Evolutionary conservation across 2,113 vertebrate genomes (phyloP), one percentile per base, ranked within the genome.

Genomic region (Tretioscincus oriximinensis): DNA sequence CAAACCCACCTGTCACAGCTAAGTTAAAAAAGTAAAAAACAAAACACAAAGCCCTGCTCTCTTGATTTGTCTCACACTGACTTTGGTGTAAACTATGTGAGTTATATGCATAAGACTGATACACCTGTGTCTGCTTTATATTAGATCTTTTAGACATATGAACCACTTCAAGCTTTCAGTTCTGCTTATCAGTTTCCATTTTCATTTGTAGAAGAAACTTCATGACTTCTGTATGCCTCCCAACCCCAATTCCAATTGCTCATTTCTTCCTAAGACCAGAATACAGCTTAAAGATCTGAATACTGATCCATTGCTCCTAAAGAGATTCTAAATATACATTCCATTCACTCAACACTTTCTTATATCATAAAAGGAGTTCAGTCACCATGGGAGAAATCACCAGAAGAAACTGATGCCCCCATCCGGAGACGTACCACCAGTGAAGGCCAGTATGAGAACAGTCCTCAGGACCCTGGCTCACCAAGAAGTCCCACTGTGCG

Each of bases 371-470:
- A 87, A 99, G 98, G 97, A 72, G 96, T 96, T 22, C 97, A 96
- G 86, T 93, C 96, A 68, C 94, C 90, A 79, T 94, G 91, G 1
- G 93, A 95, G 26, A 95, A 91, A 78, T 90, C 95, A 54, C 88
- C 84, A 0, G 94, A 97, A 4, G 97, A 98, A 77, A 90, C 88
- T 0, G 60, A 92, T 0, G 85, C 89, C 45, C 90, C 94, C 5
- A 86, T 94, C 28, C 90, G 93, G 67, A 96, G 91, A 79, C 94
- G 95, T 83, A 94, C 93, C 9, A 90, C 93, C 90, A 98, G 97
- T 0, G 97, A 99, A 70, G 95, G 96, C 66, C 96, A 97, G 69
- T 95, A 95, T 82, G 96, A 96, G 67, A 96, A 95, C 35, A 94
- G 94, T 7, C 91, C 92, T 0, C 90, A 93, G 18, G 93, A 93